A percentile compares a stretch with the other conserved stretches of the same genome.
phyloP scores from a whole-genome alignment of 2,113 vertebrate genomes.

The Callionymus lyra region DNA sequence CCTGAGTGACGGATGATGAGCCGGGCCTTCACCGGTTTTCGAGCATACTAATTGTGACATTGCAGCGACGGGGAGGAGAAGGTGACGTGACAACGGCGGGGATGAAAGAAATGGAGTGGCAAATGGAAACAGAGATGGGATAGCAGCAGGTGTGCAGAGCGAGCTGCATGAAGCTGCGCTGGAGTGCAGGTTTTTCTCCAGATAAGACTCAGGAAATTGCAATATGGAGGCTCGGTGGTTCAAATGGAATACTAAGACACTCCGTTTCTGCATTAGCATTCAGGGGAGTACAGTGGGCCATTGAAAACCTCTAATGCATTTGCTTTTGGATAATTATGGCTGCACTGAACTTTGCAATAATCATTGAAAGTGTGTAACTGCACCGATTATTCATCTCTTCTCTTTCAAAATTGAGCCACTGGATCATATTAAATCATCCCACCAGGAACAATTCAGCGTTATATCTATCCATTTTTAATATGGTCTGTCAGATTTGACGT shows the following conservation, averaged over 20 bases:
- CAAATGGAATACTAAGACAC: constrained; percentile 51
- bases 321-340: constrained; percentile 18
- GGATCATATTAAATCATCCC: not conserved
- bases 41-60: constrained; percentile 41
- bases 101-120: not conserved
- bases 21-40: constrained; percentile 19
- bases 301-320: constrained; percentile 14
- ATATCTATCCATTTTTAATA: not conserved
- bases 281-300: constrained; percentile 6
- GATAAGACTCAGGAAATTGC: constrained; percentile 61
- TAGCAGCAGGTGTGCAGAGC: constrained; percentile 28
- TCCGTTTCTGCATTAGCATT: constrained; percentile 10
- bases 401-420: no score
- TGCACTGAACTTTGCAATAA: constrained; percentile 18
- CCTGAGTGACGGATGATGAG: constrained; percentile 33
- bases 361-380: constrained; percentile 20
- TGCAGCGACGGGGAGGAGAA: not conserved
- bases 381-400: constrained; percentile 8
- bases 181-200: constrained; percentile 33
- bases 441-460: not conserved
- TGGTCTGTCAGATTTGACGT: no score
- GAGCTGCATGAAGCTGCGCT: constrained; percentile 21
- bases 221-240: constrained; percentile 35
- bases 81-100: constrained; percentile 4
- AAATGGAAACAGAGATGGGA: constrained; percentile 20